Evolutionary conservation across 2,888 invertebrate genomes (phyloP).

Genomic region (Ochropacha duplaris): DNA sequence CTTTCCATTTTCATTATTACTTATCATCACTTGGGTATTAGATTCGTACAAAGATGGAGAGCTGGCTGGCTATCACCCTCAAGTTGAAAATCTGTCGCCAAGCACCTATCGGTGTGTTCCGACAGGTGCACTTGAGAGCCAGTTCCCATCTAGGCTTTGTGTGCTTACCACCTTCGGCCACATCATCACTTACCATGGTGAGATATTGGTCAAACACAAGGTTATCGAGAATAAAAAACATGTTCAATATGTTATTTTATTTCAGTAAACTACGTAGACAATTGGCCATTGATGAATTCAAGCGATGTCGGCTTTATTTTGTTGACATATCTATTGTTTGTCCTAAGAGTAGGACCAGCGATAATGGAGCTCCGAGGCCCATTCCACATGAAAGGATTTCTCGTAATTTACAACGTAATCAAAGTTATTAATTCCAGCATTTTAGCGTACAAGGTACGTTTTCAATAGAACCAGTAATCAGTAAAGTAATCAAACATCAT

Average conservation of each 20-base stretch:
- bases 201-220: too few relatives aligned
- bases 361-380: constrained; percentile 85
- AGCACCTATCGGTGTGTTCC: too few relatives aligned
- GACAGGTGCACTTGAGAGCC: too few relatives aligned
- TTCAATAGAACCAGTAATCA: neutral
- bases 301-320: constrained; percentile 81
- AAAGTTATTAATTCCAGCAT: constrained; percentile 83
- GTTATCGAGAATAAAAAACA: too few relatives aligned
- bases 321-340: constrained; percentile 84
- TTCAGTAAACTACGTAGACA: constrained; percentile 86
- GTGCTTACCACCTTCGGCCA: too few relatives aligned
- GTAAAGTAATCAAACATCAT: neutral
- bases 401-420: constrained; percentile 85
- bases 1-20: too few relatives aligned
- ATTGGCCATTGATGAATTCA: constrained; percentile 86
- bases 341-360: constrained; percentile 85
- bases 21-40: too few relatives aligned
- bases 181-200: too few relatives aligned
- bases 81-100: too few relatives aligned
- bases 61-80: too few relatives aligned
- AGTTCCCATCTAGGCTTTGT: too few relatives aligned
- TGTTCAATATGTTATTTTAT: constrained; percentile 15
- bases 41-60: too few relatives aligned
- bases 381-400: constrained; percentile 81
- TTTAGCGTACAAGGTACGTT: constrained; percentile 78